A percentile compares a stretch with the other conserved stretches of the same genome.
Evolutionary conservation across 2,797 vertebrate genomes (phyloP).

Genomic region (Poeciliopsis turneri): DNA sequence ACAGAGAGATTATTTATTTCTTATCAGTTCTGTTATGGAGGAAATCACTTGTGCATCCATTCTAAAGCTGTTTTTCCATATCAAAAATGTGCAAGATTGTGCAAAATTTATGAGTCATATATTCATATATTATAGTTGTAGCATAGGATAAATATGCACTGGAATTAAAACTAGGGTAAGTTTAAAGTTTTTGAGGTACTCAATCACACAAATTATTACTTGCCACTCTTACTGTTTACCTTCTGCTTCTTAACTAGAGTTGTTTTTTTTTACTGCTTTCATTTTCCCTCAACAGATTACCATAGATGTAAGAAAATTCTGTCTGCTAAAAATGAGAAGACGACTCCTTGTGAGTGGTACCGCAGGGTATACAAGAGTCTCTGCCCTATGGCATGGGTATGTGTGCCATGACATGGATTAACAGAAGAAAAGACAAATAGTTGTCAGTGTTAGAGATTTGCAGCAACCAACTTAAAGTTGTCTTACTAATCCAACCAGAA

Average conservation of each 20-base stretch:
- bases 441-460: not conserved
- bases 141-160: not conserved
- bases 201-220: not conserved
- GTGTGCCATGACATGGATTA: slow-evolving; percentile 13
- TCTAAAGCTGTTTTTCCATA: not conserved
- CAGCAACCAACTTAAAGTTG: not conserved
- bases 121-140: not conserved
- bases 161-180: not conserved
- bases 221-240: not conserved
- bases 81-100: not conserved
- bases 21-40: not conserved
- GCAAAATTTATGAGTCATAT: not conserved
- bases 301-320: slow-evolving; percentile 82
- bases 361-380: slow-evolving; percentile 81
- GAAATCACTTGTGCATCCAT: not conserved
- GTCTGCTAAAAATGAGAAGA: slow-evolving; percentile 75
- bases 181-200: not conserved
- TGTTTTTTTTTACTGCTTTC: not conserved
- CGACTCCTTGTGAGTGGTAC: slow-evolving; percentile 78
- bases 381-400: slow-evolving; percentile 78
- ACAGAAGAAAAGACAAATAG: not conserved
- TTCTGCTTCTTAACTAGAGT: not conserved
- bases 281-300: slow-evolving; percentile 64
- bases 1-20: no score
- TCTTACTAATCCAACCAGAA: not conserved